Base-by-base conservation (phyloP, 2,888 invertebrate species). In the Leistus spinibarbis region DNA sequence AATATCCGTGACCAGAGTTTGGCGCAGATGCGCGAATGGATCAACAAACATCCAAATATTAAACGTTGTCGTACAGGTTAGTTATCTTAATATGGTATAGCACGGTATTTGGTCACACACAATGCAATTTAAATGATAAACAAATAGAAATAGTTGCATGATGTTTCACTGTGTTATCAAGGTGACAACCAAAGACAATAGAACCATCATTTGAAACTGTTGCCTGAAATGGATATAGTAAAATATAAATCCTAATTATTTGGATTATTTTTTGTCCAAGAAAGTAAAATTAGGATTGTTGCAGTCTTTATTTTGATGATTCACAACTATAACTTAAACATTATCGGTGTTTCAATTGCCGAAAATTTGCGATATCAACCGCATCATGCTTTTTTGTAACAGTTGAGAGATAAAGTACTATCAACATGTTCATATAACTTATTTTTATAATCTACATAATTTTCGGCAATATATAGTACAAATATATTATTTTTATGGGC, bases 21-120 rank as follows among this genome's bases (percentile, higher is more conserved):
- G 80, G 86, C 89, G 10, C 94, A 95, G 82, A 90, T 96, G 87
- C 88, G 94, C 69, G 92, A 95, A 79, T 96, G 95, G 90, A 93
- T 95, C 78, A 87, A 88, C 66, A 95, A 95, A 84, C 95, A 95
- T 86, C 93, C 94, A 0, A 89, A 91, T 73, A 96, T 96, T 79
- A 93, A 90, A 80, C 91, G 90, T 81, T 95, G 95, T 84, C 89
- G 95, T 77, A 94, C 93, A 78, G 92, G 91, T 91, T 81, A 84
- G 84, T 66, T 40, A 13, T 57, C 17, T 20, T 2, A 57, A 57
- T 20, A 57, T 57, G 17, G 17, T 57, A 57, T 20, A 57, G 20
- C 57, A 9, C 56, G 16, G 5, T 13, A 19, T 57, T 17, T 19
- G 20, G 20, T 20, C 17, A 57, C 57, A 57, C 57, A 57, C 57